These are phyloP conservation scores for Leptodactylus fuscus DNA, from an alignment of 2,113 vertebrate genomes.

Conservation along the genomic window DNA sequence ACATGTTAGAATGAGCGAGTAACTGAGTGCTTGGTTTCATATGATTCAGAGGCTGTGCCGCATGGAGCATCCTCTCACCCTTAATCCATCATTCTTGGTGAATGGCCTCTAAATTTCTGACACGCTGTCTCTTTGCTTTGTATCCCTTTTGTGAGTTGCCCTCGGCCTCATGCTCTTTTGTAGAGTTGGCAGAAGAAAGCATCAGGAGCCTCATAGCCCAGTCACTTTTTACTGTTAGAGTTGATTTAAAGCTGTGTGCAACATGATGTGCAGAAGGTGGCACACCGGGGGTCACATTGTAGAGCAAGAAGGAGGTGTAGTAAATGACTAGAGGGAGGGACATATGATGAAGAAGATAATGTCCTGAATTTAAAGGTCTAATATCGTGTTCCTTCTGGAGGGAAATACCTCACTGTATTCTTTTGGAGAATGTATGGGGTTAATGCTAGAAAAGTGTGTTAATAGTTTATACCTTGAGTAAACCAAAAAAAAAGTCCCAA, in stretches of 20 bases:
- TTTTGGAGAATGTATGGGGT: slow-evolving; percentile 29
- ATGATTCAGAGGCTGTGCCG: slow-evolving; percentile 77
- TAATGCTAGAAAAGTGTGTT: not conserved
- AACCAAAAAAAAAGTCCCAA: slow-evolving; percentile 44
- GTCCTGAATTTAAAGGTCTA: slow-evolving; percentile 31
- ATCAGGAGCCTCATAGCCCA: slow-evolving; percentile 64
- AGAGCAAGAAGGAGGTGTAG: slow-evolving; percentile 64
- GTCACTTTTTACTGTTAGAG: slow-evolving; percentile 50
- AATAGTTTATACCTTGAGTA: slow-evolving; percentile 29
- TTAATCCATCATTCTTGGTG: slow-evolving; percentile 76
- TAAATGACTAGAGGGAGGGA: slow-evolving; percentile 45
- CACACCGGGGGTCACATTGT: slow-evolving; percentile 35
- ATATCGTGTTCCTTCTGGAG: slow-evolving; percentile 21
- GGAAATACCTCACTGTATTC: slow-evolving; percentile 14
- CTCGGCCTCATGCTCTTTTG: slow-evolving; percentile 76
- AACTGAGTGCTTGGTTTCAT: slow-evolving; percentile 81
- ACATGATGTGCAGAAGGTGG: slow-evolving; percentile 56
- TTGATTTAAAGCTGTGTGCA: slow-evolving; percentile 51
- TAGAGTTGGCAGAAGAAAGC: slow-evolving; percentile 74
- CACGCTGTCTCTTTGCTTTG: slow-evolving; percentile 85
- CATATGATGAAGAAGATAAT: not conserved
- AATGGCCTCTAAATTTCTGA: slow-evolving; percentile 80
- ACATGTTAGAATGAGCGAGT: slow-evolving; percentile 79
- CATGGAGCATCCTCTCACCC: slow-evolving; percentile 76
- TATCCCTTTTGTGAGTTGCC: slow-evolving; percentile 80